phyloP scores from a whole-genome alignment of 1,140 invertebrate species.

The Diachasma alloeum region DNA sequence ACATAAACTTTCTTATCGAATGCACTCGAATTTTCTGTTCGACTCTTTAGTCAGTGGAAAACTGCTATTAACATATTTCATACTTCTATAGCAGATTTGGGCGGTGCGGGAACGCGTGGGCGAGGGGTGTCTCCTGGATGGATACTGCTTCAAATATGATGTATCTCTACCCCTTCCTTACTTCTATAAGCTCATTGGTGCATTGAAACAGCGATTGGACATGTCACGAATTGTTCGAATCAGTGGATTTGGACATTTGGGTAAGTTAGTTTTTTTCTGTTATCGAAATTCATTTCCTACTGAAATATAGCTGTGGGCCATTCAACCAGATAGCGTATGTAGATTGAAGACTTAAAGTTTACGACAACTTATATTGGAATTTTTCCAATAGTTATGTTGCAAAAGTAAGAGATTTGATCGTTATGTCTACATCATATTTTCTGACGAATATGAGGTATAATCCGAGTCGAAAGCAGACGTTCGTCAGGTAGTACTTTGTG shows the following conservation, averaged over 20 bases:
- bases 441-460: no score
- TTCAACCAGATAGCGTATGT: not conserved
- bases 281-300: not conserved
- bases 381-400: no score
- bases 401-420: no score
- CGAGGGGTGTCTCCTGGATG: constrained; percentile 79
- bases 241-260: constrained; percentile 92
- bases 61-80: no score
- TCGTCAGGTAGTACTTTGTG: no score
- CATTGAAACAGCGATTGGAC: constrained; percentile 73
- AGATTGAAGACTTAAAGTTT: no score
- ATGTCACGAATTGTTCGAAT: constrained; percentile 69
- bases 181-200: constrained; percentile 85
- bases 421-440: no score
- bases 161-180: constrained; percentile 85
- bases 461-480: no score
- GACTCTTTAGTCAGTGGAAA: no score
- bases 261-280: constrained; percentile 58
- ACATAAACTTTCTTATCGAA: no score
- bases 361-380: no score
- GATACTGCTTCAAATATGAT: constrained; percentile 97
- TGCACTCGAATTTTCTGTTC: no score
- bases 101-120: constrained; percentile 85
- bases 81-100: constrained; percentile 77
- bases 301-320: not conserved